Conservation (phyloP, 1,140 invertebrate species). For the Mycetomoellerius zeteki region DNA sequence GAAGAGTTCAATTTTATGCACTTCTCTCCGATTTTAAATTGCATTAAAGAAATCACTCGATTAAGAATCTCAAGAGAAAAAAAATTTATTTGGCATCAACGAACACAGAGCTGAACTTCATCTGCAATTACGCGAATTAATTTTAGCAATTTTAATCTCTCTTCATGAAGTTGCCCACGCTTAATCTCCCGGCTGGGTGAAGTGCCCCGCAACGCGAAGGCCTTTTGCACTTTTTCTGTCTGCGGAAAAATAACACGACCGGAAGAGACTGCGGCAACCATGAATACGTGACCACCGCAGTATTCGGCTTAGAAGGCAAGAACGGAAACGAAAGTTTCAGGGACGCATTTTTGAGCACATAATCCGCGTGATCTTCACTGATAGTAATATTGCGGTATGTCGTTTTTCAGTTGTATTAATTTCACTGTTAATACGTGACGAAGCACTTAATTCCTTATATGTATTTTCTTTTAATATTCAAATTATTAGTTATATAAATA, state of each 20-base stretch:
- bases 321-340: slow-evolving; percentile 45
- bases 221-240: slow-evolving; percentile 75
- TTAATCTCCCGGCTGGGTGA: slow-evolving; percentile 69
- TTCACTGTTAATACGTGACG: background rate
- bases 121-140: slow-evolving; percentile 82
- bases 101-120: slow-evolving; percentile 63
- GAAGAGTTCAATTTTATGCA: background rate
- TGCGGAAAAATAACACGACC: slow-evolving; percentile 67
- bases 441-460: background rate
- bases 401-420: slow-evolving; percentile 9
- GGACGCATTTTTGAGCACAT: slow-evolving; percentile 25
- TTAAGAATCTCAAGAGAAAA: slow-evolving; percentile 14
- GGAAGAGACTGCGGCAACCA: slow-evolving; percentile 59
- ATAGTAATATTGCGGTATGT: background rate
- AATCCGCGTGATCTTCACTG: background rate
- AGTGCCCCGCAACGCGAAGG: slow-evolving; percentile 61
- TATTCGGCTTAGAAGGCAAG: slow-evolving; percentile 36
- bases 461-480: background rate
- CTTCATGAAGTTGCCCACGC: slow-evolving; percentile 73
- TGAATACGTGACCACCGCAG: slow-evolving; percentile 63
- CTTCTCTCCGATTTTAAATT: background rate
- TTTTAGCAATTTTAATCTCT: slow-evolving; percentile 81
- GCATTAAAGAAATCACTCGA: slow-evolving; percentile 26
- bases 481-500: background rate
- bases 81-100: slow-evolving; percentile 40